phyloP scores from a whole-genome alignment of 2,797 vertebrate genomes.

The Pagetopsis macropterus region DNA sequence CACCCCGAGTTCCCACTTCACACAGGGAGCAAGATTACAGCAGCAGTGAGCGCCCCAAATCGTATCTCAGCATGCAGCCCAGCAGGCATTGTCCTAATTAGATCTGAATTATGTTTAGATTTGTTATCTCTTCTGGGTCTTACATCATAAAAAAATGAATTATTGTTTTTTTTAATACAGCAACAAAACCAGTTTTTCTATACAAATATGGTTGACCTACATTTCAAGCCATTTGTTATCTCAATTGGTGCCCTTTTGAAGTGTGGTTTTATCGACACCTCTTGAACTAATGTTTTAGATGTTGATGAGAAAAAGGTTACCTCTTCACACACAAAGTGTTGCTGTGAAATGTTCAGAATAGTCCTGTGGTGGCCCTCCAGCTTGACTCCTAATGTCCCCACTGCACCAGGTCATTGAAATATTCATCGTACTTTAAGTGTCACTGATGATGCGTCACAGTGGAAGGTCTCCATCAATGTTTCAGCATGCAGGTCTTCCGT shows the following conservation, averaged over 20 bases:
- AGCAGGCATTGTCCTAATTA: constrained; percentile 62
- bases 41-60: constrained; percentile 62
- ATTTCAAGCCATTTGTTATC: constrained; percentile 28
- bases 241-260: constrained; percentile 15
- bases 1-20: constrained; percentile 67
- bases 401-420: constrained; percentile 64
- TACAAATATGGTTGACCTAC: constrained; percentile 46
- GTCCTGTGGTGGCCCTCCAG: constrained; percentile 32
- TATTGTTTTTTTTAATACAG: background rate
- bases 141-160: background rate
- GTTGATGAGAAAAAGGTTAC: constrained; percentile 18
- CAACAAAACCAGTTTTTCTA: constrained; percentile 1
- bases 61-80: constrained; percentile 53
- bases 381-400: constrained; percentile 47
- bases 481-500: constrained; percentile 48
- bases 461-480: constrained; percentile 61
- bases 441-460: constrained; percentile 56
- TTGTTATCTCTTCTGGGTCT: background rate
- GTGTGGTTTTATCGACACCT: constrained; percentile 13
- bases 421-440: constrained; percentile 71
- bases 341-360: constrained; percentile 38
- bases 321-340: constrained; percentile 25
- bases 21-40: constrained; percentile 60
- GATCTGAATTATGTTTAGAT: constrained; percentile 22
- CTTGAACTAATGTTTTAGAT: constrained; percentile 25